Conservation (phyloP, 2,113 vertebrate species). For the Rhombomys opimus region DNA sequence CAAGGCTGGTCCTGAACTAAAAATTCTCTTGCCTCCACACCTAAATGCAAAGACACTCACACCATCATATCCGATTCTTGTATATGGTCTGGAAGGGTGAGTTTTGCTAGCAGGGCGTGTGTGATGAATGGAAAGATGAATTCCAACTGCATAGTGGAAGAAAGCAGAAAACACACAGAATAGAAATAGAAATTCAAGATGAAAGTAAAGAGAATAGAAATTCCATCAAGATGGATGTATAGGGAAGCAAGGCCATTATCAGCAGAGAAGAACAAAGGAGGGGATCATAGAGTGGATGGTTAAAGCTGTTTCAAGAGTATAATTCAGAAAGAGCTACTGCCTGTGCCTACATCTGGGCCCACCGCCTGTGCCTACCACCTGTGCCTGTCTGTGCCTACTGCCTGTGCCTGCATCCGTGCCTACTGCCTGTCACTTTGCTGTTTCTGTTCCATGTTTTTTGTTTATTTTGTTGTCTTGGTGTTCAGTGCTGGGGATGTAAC, state of each 20-base stretch:
- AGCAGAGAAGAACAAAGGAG: neutral
- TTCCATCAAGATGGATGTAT: neutral
- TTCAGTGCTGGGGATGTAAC: neutral
- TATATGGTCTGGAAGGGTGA: neutral
- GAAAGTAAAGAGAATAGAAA: neutral
- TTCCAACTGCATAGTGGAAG: neutral
- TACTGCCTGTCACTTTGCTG: neutral
- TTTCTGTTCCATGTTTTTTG: neutral
- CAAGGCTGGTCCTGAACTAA: neutral
- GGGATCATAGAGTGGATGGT: neutral
- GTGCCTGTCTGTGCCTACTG: neutral
- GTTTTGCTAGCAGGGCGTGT: neutral
- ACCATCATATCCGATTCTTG: neutral
- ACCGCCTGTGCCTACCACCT: neutral
- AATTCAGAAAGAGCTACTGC: neutral
- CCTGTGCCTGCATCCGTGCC: neutral
- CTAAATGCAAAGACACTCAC: neutral
- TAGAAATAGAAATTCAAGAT: neutral
- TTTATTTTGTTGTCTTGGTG: neutral
- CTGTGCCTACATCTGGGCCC: neutral
- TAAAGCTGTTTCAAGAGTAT: neutral
- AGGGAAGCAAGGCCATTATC: neutral
- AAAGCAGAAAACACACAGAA: slow-evolving; percentile 1
- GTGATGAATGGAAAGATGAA: neutral
- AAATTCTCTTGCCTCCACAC: neutral